Evolutionary conservation across 64 coral and sea anemone genomes (phyloP).

Genomic region (Orbicella faveolata): DNA sequence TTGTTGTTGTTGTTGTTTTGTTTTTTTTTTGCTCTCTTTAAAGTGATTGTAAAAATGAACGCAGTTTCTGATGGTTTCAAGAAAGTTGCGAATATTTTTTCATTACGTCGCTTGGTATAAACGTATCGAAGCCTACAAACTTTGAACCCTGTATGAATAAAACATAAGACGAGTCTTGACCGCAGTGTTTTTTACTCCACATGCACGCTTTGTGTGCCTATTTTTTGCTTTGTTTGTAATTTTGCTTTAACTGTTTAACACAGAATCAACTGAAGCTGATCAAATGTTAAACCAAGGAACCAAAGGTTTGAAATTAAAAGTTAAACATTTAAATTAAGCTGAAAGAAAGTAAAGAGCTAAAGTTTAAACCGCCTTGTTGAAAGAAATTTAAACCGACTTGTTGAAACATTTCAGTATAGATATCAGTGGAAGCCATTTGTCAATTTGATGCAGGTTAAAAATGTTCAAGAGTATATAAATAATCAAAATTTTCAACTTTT

Average conservation of each 20-base stretch:
- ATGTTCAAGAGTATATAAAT: no score
- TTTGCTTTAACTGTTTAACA: constrained; percentile 55
- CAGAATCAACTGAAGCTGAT: constrained; percentile 53
- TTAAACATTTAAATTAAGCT: constrained; percentile 36
- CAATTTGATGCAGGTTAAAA: no score
- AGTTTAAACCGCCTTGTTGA: background rate
- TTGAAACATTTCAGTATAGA: background rate
- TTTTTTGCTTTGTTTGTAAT: constrained; percentile 14
- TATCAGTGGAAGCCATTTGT: no score
- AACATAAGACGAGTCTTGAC: background rate
- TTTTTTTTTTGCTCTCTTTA: no score
- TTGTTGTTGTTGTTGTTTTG: no score
- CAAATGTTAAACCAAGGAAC: constrained; percentile 63
- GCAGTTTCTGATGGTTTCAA: no score
- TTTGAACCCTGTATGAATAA: background rate
- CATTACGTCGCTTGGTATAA: no score
- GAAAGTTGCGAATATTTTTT: no score
- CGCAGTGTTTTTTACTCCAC: background rate
- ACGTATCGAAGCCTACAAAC: no score
- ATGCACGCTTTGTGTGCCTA: background rate
- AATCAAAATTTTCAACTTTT: no score
- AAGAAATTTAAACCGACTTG: background rate
- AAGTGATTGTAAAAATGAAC: no score
- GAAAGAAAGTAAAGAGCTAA: background rate
- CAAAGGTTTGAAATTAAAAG: constrained; percentile 87